Base-by-base conservation (phyloP, 64 coral and sea anemone genomes). In the Dendronephthya gigantea region DNA sequence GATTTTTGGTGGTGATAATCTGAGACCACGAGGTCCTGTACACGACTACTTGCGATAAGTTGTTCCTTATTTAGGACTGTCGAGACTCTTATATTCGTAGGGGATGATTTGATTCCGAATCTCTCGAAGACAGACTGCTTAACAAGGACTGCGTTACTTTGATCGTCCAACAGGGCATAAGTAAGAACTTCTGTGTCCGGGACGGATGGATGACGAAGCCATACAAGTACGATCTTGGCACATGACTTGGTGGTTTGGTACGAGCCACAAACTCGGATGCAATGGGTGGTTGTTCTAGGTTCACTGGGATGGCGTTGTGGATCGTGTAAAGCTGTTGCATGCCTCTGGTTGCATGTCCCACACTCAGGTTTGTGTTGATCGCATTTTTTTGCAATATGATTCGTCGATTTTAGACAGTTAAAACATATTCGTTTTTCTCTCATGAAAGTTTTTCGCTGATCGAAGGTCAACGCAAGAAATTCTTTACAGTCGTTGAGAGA, bases 161-260 rank as follows among this genome's bases (percentile, higher is more conserved):
- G 86, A 50, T 81, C 38, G 39, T 88, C 68, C 0, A 88, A 34
- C 6, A 81, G n/a, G 33, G 66, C 68, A 48, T 81, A 81, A 7
- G 86, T 82, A 82, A 82, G 1, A 11, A 29, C 7, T 72, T 88
- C 74, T 10, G 15, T 1, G 51, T 28, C 51, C 5, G 87, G 87
- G 59, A 55, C 11, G 0, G 87, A 88, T 82, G 32, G 48, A 15
- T 79, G 33, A 2, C 23, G 59, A 48, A 83, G 49, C 51, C 82
- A 59, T 13, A 88, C 34, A 27, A 88, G 40, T 9, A 88, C 87
- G 6, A 88, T 88, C 50, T 49, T 88, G 31, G 87, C 87, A 88
- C 87, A 88, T 2, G 87, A 88, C 31, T 43, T 49, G 39, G 6
- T 3, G 1, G 32, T 22, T 83, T 58, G 40, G 12, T 41, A 23